These are phyloP conservation scores for Troides oblongomaculatus DNA, from an alignment of 2,888 invertebrate genomes.

Conservation along the genomic window DNA sequence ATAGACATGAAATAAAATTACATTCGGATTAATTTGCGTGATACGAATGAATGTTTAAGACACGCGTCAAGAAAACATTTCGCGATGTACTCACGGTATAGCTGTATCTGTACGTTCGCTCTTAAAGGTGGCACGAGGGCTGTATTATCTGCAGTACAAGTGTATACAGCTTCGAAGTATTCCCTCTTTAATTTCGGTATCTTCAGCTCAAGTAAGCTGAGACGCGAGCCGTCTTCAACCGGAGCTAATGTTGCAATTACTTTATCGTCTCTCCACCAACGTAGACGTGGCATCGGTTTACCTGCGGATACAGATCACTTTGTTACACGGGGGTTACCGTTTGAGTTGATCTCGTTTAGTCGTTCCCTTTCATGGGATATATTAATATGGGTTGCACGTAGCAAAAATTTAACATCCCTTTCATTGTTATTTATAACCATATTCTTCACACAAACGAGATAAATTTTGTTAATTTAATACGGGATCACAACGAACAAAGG, in stretches of 20 bases:
- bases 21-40: background rate
- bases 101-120: conserved; percentile 84
- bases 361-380: background rate
- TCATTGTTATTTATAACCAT: background rate
- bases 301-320: conserved; percentile 46
- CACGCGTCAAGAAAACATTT: conserved; percentile 1
- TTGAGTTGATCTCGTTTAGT: conserved; percentile 13
- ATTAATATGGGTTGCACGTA: background rate
- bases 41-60: conserved; percentile 4
- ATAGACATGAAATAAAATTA: background rate
- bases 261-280: conserved; percentile 75
- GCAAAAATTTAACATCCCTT: background rate
- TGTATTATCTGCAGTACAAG: conserved; percentile 87
- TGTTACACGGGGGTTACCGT: conserved; percentile 21
- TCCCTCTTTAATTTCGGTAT: conserved; percentile 76
- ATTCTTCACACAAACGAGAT: background rate
- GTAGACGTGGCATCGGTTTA: conserved; percentile 69
- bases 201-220: conserved; percentile 60
- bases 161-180: conserved; percentile 84
- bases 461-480: no score
- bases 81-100: conserved; percentile 79
- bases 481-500: no score
- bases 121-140: conserved; percentile 83
- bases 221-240: conserved; percentile 58
- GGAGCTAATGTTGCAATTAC: conserved; percentile 64